phyloP scores from a whole-genome alignment of 1,140 invertebrate genomes.

The Bombus terrestris region DNA sequence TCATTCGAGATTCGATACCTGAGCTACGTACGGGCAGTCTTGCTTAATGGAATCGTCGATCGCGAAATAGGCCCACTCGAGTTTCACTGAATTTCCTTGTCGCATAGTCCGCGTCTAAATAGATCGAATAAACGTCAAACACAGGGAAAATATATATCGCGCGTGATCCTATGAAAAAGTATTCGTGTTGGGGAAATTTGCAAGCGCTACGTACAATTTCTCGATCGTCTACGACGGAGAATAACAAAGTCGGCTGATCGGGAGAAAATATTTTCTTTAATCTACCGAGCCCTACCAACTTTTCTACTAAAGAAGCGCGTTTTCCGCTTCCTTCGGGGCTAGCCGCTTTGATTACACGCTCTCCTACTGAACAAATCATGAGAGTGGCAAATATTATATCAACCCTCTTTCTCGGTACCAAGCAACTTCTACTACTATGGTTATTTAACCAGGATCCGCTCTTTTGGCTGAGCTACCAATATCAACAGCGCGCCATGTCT shows the following conservation, averaged over 20 bases:
- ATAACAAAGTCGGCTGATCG: neutral
- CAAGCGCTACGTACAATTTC: too few species aligned
- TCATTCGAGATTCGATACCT: conserved; percentile 7
- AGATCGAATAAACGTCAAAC: too few species aligned
- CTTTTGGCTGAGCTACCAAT: neutral
- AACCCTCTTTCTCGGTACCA: neutral
- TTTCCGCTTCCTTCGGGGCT: too few species aligned
- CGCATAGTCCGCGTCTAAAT: too few species aligned
- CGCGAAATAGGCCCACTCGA: neutral
- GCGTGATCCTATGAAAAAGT: too few species aligned
- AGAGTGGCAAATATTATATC: conserved; percentile 3
- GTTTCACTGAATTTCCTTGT: neutral
- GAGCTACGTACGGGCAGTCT: conserved; percentile 20
- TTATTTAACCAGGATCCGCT: neutral
- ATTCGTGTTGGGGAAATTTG: too few species aligned
- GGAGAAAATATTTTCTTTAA: conserved; percentile 24
- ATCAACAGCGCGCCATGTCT: neutral
- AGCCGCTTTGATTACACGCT: conserved; percentile 12
- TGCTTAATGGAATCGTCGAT: conserved; percentile 28
- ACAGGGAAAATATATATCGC: too few species aligned
- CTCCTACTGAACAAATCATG: neutral
- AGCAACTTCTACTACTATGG: neutral
- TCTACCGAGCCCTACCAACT: neutral
- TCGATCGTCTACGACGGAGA: neutral
- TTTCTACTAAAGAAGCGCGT: too few species aligned